phyloP scores from a whole-genome alignment of 2,797 vertebrate genomes.

The Enteromius unitaeniatus region DNA sequence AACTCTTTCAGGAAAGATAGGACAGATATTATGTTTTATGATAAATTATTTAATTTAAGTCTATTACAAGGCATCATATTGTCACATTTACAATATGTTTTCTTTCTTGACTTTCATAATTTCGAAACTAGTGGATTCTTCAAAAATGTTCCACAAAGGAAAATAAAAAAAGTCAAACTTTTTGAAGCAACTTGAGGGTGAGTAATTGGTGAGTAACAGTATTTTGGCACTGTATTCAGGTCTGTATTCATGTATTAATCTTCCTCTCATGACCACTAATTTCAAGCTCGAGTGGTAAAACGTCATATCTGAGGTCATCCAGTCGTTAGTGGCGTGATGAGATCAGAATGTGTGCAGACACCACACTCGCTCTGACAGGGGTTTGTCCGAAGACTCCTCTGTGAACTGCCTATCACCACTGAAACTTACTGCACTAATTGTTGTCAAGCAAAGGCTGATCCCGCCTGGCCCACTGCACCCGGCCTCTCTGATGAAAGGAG shows the following conservation, averaged over 20 bases:
- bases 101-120: neutral
- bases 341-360: constrained; percentile 61
- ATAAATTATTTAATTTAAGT: neutral
- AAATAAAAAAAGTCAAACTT: neutral
- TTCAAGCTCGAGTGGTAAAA: constrained; percentile 5
- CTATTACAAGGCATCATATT: neutral
- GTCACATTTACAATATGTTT: neutral
- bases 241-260: neutral
- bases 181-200: neutral
- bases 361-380: constrained; percentile 62
- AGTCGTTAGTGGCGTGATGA: constrained; percentile 54
- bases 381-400: constrained; percentile 60
- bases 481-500: constrained; percentile 60
- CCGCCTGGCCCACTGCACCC: constrained; percentile 62
- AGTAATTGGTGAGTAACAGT: neutral
- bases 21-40: neutral
- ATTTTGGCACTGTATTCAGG: neutral
- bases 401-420: constrained; percentile 66
- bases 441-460: constrained; percentile 74
- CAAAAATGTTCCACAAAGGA: neutral
- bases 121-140: neutral
- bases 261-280: constrained; percentile 13
- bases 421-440: constrained; percentile 75
- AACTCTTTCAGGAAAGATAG: neutral
- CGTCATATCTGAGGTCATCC: constrained; percentile 10